Conservation (phyloP, 2,113 vertebrate species). For the Callipepla squamata region DNA sequence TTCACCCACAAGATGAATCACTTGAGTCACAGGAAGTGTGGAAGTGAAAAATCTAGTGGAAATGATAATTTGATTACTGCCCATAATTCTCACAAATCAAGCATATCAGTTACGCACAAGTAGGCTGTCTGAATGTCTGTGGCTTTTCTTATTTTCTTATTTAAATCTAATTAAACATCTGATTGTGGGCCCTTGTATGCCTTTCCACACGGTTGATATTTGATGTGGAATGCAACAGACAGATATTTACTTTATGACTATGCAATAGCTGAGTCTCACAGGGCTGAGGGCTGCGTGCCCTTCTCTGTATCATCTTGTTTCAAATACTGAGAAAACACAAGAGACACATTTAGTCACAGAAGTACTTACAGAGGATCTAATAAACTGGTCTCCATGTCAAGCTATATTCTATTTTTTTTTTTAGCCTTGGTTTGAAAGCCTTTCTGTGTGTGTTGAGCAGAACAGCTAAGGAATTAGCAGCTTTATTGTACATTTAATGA, state of each 20-base stretch:
- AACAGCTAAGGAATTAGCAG: background rate
- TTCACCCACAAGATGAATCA: constrained; percentile 63
- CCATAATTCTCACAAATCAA: constrained; percentile 64
- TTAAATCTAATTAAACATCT: constrained; percentile 61
- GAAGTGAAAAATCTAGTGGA: constrained; percentile 48
- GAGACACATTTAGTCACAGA: constrained; percentile 38
- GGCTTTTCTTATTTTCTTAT: constrained; percentile 8
- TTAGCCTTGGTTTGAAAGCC: background rate
- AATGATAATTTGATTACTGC: constrained; percentile 71
- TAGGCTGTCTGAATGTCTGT: constrained; percentile 39
- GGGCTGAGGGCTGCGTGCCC: constrained; percentile 6
- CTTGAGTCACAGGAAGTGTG: constrained; percentile 50
- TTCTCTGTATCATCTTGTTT: constrained; percentile 11
- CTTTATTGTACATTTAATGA: background rate
- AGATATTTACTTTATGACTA: constrained; percentile 4
- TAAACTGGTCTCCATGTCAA: constrained; percentile 44
- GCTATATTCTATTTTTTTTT: constrained; percentile 21
- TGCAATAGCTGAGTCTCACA: background rate
- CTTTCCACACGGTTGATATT: constrained; percentile 3
- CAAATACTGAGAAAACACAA: constrained; percentile 10
- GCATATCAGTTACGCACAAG: constrained; percentile 50
- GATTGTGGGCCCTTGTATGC: constrained; percentile 38
- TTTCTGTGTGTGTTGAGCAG: background rate
- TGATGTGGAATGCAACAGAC: background rate
- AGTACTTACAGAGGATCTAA: constrained; percentile 11